Base-by-base conservation (phyloP, 35 echinoderm and acorn worm species). In the Heliocidaris tuberculata region DNA sequence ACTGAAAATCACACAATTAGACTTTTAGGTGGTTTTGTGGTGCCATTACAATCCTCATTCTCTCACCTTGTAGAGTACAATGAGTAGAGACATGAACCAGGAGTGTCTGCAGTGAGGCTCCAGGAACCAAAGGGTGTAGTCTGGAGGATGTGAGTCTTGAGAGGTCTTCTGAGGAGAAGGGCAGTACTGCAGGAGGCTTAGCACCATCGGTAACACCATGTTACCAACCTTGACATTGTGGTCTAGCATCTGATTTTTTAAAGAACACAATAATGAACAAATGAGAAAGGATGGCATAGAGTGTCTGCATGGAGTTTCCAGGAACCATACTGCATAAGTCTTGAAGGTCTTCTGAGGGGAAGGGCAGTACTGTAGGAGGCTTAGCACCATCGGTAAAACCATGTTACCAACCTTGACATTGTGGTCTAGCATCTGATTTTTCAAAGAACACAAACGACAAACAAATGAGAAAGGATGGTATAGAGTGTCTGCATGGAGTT, bases 31-130 rank as follows among this genome's bases (percentile, higher is more conserved):
- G n/a, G n/a, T n/a, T n/a, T n/a, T n/a, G n/a, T n/a, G n/a, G n/a
- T n/a, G 35, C 35, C 35, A 42, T 42, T 42, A 42, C 35, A 42
- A 42, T 42, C 35, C 35, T 42, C 35, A 42, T 42, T 42, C 35
- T 42, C 86, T 70, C 95, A 99, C 98, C 98, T 99, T 99, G 90
- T 99, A 99, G 32, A 99, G 95, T 85, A 99, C 96, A 32, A 97
- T 95, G 32, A 99, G 95, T 16, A 99, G 90, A 65, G 98, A 97
- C 94, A 96, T 96, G 35, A 99, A 94, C 98, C 98, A 99, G 48
- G 98, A 97, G 78, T 97, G 97, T 86, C 98, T 96, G 65, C 97
- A 97, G 96, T 97, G 97, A n/a, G 98, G 95, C 49, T 97, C 97
- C 48, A 99, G 88, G 96, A 97, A 99, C 93, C 96, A 99, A 7